Evolutionary conservation across 1,140 invertebrate genomes (phyloP).

Genomic region (Drosophila sturtevanti): DNA sequence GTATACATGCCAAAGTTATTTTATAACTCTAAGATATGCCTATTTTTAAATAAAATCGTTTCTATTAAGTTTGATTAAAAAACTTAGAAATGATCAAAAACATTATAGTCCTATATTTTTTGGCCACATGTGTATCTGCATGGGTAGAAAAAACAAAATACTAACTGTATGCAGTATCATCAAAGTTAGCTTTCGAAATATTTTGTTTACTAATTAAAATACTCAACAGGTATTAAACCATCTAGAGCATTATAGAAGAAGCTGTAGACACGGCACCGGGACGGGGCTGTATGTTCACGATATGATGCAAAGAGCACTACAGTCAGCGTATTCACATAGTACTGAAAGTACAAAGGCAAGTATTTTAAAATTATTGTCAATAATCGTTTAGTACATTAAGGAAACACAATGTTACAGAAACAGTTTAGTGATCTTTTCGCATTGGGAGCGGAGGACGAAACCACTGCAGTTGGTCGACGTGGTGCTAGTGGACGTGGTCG

Average conservation of each 20-base stretch:
- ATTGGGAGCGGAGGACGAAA: slow-evolving; percentile 93
- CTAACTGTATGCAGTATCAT: too few species aligned
- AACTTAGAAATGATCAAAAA: too few species aligned
- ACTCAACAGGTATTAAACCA: slow-evolving; percentile 91
- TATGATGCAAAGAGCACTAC: slow-evolving; percentile 94
- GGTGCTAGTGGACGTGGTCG: slow-evolving; percentile 78
- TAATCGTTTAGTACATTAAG: background rate
- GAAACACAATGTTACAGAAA: slow-evolving; percentile 86
- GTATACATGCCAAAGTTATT: too few species aligned
- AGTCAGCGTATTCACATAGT: slow-evolving; percentile 90
- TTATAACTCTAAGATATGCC: too few species aligned
- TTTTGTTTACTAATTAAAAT: too few species aligned
- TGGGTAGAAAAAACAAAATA: too few species aligned
- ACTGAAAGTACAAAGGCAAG: slow-evolving; percentile 88
- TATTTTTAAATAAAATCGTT: too few species aligned
- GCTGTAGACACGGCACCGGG: slow-evolving; percentile 86
- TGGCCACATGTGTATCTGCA: too few species aligned
- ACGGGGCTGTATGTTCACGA: slow-evolving; percentile 87
- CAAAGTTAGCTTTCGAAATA: too few species aligned
- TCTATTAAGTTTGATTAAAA: too few species aligned
- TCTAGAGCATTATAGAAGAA: slow-evolving; percentile 93
- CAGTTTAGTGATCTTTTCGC: slow-evolving; percentile 96
- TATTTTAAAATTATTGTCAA: background rate
- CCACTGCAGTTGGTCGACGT: slow-evolving; percentile 74
- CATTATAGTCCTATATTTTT: too few species aligned